A percentile compares a stretch with the other conserved stretches of the same genome.
Conservation (phyloP, 2,113 vertebrate genomes). For the Gnathonemus longibarbis region DNA sequence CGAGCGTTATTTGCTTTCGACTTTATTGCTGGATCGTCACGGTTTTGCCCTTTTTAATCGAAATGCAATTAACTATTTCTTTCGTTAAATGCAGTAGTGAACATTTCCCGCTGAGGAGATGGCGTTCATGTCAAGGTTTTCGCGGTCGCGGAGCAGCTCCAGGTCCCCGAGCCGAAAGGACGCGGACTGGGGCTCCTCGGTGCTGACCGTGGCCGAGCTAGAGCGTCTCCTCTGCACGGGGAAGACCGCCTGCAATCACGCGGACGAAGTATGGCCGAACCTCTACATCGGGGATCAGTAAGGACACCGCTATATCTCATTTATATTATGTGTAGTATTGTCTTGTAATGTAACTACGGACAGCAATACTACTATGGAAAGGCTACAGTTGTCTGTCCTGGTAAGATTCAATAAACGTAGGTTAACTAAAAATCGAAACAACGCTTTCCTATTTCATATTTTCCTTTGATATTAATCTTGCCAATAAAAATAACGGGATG, state of each 20-base stretch:
- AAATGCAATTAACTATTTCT: background rate
- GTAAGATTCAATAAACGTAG: background rate
- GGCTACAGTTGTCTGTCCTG: background rate
- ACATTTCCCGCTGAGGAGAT: conserved; percentile 43
- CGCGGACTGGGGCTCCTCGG: conserved; percentile 59
- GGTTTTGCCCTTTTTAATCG: background rate
- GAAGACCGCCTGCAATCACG: conserved; percentile 86
- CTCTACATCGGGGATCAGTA: conserved; percentile 96
- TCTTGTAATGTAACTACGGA: background rate
- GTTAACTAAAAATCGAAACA: background rate
- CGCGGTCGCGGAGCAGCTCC: conserved; percentile 75
- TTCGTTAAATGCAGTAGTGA: background rate
- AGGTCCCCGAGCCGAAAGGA: conserved; percentile 69
- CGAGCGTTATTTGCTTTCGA: background rate
- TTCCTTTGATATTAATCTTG: background rate
- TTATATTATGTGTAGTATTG: background rate
- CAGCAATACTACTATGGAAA: background rate
- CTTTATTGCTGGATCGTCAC: background rate
- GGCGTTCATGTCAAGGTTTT: conserved; percentile 90
- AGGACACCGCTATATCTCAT: conserved; percentile 37
- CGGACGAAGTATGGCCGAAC: conserved; percentile 87
- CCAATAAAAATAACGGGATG: background rate
- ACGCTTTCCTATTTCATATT: background rate
- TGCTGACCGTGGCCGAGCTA: conserved; percentile 77
- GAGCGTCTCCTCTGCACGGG: conserved; percentile 84